These are phyloP conservation scores for Meriones unguiculatus DNA, from an alignment of 2,113 vertebrate species.

Conservation along the genomic window DNA sequence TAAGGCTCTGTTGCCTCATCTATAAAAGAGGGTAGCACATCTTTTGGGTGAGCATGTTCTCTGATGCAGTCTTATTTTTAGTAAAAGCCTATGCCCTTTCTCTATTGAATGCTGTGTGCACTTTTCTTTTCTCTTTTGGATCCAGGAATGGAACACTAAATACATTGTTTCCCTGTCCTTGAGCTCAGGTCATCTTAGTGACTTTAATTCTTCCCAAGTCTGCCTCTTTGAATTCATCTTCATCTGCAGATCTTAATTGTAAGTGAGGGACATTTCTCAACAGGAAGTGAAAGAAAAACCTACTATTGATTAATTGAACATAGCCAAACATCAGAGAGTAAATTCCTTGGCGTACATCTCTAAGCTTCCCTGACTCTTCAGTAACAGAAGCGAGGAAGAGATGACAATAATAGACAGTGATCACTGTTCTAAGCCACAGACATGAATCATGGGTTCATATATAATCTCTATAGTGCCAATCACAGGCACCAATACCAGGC, in stretches of 20 bases:
- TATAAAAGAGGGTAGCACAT: background rate
- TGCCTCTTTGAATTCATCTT: background rate
- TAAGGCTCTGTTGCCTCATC: background rate
- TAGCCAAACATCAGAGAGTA: background rate
- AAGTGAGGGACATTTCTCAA: background rate
- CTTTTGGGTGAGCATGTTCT: too few relatives aligned
- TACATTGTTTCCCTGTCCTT: background rate
- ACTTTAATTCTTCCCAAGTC: background rate
- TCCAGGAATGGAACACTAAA: background rate
- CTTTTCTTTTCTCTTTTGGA: background rate
- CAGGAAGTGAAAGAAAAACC: background rate
- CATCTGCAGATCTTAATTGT: background rate
- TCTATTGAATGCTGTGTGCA: background rate
- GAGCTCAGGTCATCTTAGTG: background rate
- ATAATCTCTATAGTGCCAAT: background rate
- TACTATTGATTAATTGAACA: background rate
- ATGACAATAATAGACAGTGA: fast-evolving
- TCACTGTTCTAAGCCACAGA: background rate
- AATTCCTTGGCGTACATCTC: background rate
- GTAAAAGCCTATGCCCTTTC: background rate
- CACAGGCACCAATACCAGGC: background rate
- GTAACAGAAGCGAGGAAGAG: fast-evolving
- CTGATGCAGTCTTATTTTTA: background rate
- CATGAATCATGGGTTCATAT: background rate
- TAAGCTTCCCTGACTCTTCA: background rate